These are phyloP conservation scores for Microctenopoma lineatum DNA, from an alignment of 2,797 vertebrate species.

Conservation along the genomic window DNA sequence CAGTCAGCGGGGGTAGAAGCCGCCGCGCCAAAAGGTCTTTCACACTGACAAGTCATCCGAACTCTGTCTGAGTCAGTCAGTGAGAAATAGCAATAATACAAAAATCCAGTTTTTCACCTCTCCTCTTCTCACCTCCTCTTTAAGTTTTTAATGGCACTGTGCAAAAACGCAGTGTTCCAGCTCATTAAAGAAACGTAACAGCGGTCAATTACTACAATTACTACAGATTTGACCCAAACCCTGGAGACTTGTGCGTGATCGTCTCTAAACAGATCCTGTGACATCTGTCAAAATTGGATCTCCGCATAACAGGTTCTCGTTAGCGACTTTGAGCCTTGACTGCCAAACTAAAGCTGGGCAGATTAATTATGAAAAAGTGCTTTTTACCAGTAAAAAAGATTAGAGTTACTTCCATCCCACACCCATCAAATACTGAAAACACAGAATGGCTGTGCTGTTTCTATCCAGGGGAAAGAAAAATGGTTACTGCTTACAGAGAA, in stretches of 20 bases:
- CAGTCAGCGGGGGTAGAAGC: slow-evolving; percentile 42
- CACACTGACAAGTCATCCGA: not conserved
- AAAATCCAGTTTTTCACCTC: no score
- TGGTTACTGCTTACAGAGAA: not conserved
- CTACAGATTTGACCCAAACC: slow-evolving; percentile 13
- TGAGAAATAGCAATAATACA: no score
- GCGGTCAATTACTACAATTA: not conserved
- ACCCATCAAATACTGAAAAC: slow-evolving; percentile 54
- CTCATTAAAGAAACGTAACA: not conserved
- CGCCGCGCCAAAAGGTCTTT: slow-evolving; percentile 24
- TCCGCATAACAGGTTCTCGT: slow-evolving; percentile 48
- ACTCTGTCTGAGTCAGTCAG: no score
- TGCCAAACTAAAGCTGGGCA: slow-evolving; percentile 49
- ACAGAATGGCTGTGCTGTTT: slow-evolving; percentile 54
- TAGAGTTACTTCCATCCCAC: slow-evolving; percentile 58
- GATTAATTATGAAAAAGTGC: slow-evolving; percentile 79
- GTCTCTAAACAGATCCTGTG: slow-evolving; percentile 19
- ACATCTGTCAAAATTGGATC: slow-evolving; percentile 46
- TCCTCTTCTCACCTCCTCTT: no score
- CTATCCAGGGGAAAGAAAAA: slow-evolving; percentile 25
- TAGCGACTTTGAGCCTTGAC: slow-evolving; percentile 34
- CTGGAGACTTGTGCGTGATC: slow-evolving; percentile 5
- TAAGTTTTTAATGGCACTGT: no score
- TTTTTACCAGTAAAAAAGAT: slow-evolving; percentile 66
- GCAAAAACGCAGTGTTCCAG: not conserved